Evolutionary conservation across 2,888 invertebrate species (phyloP), one percentile per base, ranked within the genome.

Genomic region (Heteromyza rotundicornis): DNA sequence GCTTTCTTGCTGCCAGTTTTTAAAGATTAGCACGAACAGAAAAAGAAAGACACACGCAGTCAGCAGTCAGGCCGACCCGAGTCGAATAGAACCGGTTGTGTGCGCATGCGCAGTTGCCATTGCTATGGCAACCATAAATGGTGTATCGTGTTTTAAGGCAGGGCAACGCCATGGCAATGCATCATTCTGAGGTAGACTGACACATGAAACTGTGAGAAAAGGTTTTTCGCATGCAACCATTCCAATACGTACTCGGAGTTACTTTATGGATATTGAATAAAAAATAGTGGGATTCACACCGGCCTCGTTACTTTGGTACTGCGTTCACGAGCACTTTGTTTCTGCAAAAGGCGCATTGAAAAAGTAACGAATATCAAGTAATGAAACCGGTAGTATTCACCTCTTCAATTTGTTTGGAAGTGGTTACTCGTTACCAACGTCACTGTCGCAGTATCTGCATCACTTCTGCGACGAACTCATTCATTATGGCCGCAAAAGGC

Each of bases 61-160:
- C 27, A 27, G 27, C 27, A 27, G 27, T 5, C 27, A 47, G 19
- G 47, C 47, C 17, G 47, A 47, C 47, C 47, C 47, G 20, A 19
- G 5, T 20, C 47, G 40, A 7, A 14, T 3, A 8, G 47, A 47
- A 47, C 47, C 47, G 47, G 47, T 47, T 47, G 20, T 52, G 56
- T 65, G 60, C 64, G 67, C 62, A 53, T 47, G 52, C 56, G 49
- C 36, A 49, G 50, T 36, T 44, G 54, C 60, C 44, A 68, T 70
- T 69, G 69, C 69, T 65, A 74, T 73, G 73, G 74, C 68, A 75
- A 76, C 75, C 70, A 68, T 66, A 66, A 64, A 65, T 66, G 68
- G 64, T 65, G 61, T 65, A 61, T 40, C 3, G 40, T n/a, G 40
- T 40, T 47, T 47, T 19, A 19, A 47, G 47, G 20, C 47, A 19